These are phyloP conservation scores for Naja naja DNA, from an alignment of 2,113 vertebrate genomes.

Conservation along the genomic window DNA sequence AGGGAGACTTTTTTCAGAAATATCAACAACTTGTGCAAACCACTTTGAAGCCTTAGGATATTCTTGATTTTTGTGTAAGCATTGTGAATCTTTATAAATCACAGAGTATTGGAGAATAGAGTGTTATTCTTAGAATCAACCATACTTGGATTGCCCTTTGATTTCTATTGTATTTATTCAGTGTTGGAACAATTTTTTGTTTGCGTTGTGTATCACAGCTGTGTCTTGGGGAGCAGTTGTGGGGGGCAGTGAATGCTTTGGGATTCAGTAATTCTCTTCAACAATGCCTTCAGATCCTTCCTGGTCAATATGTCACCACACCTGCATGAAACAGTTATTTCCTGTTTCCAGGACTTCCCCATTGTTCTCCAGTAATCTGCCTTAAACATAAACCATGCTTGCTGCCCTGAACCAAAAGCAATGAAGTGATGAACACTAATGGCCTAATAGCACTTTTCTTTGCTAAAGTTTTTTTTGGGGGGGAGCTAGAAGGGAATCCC, in stretches of 20 bases:
- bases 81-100: slow-evolving; percentile 9
- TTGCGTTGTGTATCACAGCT: slow-evolving; percentile 62
- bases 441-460: slow-evolving; percentile 16
- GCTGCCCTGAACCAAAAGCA: slow-evolving; percentile 44
- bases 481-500: not conserved
- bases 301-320: slow-evolving; percentile 58
- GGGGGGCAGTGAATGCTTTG: slow-evolving; percentile 49
- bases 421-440: slow-evolving; percentile 44
- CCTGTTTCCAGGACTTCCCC: slow-evolving; percentile 66
- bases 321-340: slow-evolving; percentile 69
- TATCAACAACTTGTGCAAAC: slow-evolving; percentile 34
- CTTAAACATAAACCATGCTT: slow-evolving; percentile 39
- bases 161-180: slow-evolving; percentile 66
- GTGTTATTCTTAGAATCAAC: slow-evolving; percentile 62
- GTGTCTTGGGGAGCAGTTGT: slow-evolving; percentile 41
- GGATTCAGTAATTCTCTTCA: slow-evolving; percentile 60
- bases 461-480: not conserved
- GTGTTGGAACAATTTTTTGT: slow-evolving; percentile 61
- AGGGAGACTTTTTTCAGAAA: not conserved
- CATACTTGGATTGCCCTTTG: slow-evolving; percentile 52
- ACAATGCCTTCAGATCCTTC: slow-evolving; percentile 62
- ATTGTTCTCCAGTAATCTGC: slow-evolving; percentile 52
- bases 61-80: slow-evolving; percentile 28
- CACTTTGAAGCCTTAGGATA: slow-evolving; percentile 1
- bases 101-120: slow-evolving; percentile 47